Percentiles rank a stretch among this genome's conserved stretches.
These are phyloP conservation scores for Labeo rohita DNA, from an alignment of 2,113 vertebrate genomes.

Conservation along the genomic window DNA sequence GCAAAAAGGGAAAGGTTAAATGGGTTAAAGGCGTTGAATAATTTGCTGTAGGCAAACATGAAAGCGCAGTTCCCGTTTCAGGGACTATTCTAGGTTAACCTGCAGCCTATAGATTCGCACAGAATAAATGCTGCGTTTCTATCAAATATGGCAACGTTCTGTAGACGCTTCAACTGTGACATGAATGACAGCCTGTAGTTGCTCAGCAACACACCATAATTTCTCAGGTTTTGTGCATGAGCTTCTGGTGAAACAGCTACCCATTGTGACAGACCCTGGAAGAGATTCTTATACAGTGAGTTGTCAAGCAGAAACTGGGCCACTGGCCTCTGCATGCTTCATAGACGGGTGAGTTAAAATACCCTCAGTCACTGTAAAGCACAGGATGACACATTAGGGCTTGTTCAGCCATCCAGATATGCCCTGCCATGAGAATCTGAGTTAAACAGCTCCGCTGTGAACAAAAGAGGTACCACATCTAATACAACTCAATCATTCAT, in stretches of 20 bases:
- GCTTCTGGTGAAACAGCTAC: constrained; percentile 42
- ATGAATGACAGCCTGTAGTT: constrained; percentile 47
- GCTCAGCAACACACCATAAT: constrained; percentile 56
- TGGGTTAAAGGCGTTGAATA: not conserved
- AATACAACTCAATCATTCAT: not conserved
- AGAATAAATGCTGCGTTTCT: constrained; percentile 20
- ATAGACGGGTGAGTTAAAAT: constrained; percentile 37
- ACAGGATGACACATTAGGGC: constrained; percentile 45
- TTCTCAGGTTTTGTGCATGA: constrained; percentile 40
- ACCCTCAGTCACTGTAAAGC: constrained; percentile 35
- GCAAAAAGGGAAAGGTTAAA: constrained; percentile 20
- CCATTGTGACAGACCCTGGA: constrained; percentile 46
- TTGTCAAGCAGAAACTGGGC: constrained; percentile 51
- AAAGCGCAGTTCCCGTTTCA: not conserved
- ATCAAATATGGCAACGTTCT: constrained; percentile 37
- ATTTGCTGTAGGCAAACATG: constrained; percentile 4
- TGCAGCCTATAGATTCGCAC: not conserved
- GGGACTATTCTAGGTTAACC: not conserved
- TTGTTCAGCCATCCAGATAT: constrained; percentile 45
- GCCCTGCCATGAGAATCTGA: constrained; percentile 25
- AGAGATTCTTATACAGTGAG: constrained; percentile 47
- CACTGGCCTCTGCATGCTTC: constrained; percentile 33
- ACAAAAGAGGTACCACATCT: not conserved
- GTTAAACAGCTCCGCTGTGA: constrained; percentile 42
- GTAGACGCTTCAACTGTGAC: not conserved